phyloP scores from a whole-genome alignment of 2,113 vertebrate genomes.

The Gymnobelideus leadbeateri region DNA sequence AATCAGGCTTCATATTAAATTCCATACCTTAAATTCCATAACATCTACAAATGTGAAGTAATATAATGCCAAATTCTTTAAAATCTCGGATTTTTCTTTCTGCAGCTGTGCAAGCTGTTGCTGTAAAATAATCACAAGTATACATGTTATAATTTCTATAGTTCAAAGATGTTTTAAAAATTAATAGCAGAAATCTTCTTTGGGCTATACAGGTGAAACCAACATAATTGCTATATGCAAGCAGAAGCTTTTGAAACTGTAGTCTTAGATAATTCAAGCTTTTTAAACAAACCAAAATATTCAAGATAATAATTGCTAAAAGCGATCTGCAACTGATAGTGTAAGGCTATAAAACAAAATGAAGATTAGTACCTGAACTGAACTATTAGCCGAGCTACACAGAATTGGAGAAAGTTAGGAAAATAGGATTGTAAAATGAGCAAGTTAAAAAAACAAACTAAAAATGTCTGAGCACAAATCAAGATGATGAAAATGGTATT shows the following conservation, averaged over 20 bases:
- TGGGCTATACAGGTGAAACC: constrained; percentile 61
- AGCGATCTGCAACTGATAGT: constrained; percentile 77
- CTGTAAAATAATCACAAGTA: constrained; percentile 87
- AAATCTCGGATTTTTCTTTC: constrained; percentile 99
- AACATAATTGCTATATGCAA: constrained; percentile 75
- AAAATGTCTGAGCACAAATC: constrained; percentile 74
- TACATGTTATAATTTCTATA: constrained; percentile 50
- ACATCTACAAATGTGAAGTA: constrained; percentile 99
- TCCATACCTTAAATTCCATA: constrained; percentile 98
- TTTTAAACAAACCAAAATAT: constrained; percentile 69
- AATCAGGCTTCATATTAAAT: constrained; percentile 56
- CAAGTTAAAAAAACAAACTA: constrained; percentile 68
- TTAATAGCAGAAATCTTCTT: constrained; percentile 64
- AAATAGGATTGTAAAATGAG: constrained; percentile 73
- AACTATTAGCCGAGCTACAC: constrained; percentile 73
- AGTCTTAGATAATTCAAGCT: constrained; percentile 67
- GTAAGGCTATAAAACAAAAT: constrained; percentile 78
- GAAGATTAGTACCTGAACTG: constrained; percentile 82
- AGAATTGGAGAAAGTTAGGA: constrained; percentile 78
- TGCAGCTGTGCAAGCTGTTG: constrained; percentile 99
- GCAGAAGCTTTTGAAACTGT: constrained; percentile 73
- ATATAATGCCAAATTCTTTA: constrained; percentile 99
- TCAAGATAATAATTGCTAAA: constrained; percentile 72
- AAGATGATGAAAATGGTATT: constrained; percentile 74
- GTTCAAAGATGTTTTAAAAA: constrained; percentile 41